Conservation (phyloP, 2,888 invertebrate genomes). For the Mythimna lalbum region DNA sequence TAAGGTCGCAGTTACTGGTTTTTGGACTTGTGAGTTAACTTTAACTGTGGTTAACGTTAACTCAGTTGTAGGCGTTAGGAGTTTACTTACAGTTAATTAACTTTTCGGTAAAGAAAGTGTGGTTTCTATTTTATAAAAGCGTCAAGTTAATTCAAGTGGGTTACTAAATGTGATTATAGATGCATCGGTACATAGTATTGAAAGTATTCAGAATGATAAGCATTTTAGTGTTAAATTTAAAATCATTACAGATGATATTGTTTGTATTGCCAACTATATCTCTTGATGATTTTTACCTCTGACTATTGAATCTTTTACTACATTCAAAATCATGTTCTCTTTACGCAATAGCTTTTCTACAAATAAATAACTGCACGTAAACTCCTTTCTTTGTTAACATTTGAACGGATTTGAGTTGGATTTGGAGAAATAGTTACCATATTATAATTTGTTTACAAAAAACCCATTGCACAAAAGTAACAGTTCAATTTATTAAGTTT, state of each 20-base stretch:
- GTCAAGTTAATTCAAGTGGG: conserved; percentile 8
- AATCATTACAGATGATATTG: conserved; percentile 66
- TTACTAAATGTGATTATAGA: not conserved
- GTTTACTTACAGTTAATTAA: conserved; percentile 44
- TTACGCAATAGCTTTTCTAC: conserved; percentile 12
- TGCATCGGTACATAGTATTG: conserved; percentile 8
- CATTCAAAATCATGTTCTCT: conserved; percentile 4
- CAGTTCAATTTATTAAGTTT: conserved; percentile 75
- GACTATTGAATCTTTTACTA: conserved; percentile 35
- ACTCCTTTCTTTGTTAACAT: conserved; percentile 48
- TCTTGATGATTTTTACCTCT: conserved; percentile 62
- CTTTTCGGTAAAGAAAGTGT: conserved; percentile 11
- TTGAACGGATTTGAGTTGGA: conserved; percentile 48
- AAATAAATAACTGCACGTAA: conserved; percentile 28
- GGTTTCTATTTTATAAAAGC: conserved; percentile 37
- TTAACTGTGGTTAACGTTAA: conserved; percentile 45
- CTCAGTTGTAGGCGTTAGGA: conserved; percentile 28
- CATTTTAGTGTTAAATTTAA: conserved; percentile 51
- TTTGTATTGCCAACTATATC: conserved; percentile 62
- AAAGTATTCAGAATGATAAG: conserved; percentile 37
- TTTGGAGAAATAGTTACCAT: conserved; percentile 75
- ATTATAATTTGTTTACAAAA: conserved; percentile 69
- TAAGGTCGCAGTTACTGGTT: conserved; percentile 51
- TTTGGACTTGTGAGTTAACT: conserved; percentile 40
- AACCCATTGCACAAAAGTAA: conserved; percentile 78